phyloP scores from a whole-genome alignment of 2,888 invertebrate species.

The Aleiodes testaceus region DNA sequence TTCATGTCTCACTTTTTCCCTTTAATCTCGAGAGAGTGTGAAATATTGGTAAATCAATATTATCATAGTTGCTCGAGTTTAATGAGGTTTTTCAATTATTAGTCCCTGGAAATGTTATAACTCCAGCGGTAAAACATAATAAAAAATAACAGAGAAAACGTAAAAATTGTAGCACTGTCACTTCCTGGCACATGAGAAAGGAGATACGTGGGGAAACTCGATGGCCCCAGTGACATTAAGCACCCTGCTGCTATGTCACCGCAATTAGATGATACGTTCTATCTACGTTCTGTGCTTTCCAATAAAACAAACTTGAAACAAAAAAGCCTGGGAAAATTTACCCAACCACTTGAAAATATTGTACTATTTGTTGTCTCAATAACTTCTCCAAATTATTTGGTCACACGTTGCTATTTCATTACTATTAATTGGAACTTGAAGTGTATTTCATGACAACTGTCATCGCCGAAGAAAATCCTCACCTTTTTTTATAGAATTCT shows the following conservation, averaged over 20 bases:
- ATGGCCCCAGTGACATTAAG: slow-evolving; percentile 42
- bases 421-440: neutral
- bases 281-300: slow-evolving; percentile 34
- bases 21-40: no score
- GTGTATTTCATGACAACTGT: neutral
- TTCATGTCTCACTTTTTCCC: no score
- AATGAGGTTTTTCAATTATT: no score
- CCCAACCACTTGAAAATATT: slow-evolving; percentile 27
- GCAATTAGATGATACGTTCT: slow-evolving; percentile 47
- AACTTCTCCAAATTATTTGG: neutral
- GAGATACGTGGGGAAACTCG: slow-evolving; percentile 31
- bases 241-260: slow-evolving; percentile 51
- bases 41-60: no score
- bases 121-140: neutral
- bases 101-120: no score
- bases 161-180: slow-evolving; percentile 50
- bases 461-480: neutral
- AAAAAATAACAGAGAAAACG: neutral
- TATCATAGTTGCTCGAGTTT: no score
- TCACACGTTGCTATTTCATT: neutral
- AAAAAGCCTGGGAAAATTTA: slow-evolving; percentile 32
- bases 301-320: slow-evolving; percentile 18
- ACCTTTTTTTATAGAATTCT: neutral
- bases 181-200: slow-evolving; percentile 46
- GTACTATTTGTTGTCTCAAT: neutral